A percentile compares a stretch with the other conserved stretches of the same genome.
These are phyloP conservation scores for Hydra vulgaris DNA, from an alignment of 30 jellyfish, hydroid and myxozoan genomes.

Conservation along the genomic window DNA sequence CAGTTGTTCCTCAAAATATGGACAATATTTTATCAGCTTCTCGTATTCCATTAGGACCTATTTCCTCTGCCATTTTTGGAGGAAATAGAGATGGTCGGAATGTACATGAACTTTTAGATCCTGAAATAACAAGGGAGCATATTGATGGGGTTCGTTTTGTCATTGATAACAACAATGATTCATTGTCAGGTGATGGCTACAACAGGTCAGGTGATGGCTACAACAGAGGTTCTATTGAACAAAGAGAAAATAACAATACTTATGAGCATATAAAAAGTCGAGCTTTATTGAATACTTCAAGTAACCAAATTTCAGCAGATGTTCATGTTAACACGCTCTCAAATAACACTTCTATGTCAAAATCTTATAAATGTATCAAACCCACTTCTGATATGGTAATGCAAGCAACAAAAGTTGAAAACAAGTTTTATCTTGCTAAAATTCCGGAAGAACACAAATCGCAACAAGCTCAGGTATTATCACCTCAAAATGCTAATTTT, in stretches of 20 bases:
- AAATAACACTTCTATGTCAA: neutral
- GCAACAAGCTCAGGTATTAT: neutral
- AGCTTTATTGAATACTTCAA: neutral
- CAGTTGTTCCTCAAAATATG: conserved; percentile 1
- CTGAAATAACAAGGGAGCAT: neutral
- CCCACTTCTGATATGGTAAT: neutral
- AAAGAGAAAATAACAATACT: neutral
- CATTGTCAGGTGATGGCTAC: neutral
- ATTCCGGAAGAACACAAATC: neutral
- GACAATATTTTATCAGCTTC: neutral
- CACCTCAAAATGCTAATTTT: neutral
- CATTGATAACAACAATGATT: neutral
- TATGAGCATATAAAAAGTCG: neutral
- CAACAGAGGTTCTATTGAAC: neutral
- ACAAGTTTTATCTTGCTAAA: neutral
- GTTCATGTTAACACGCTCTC: neutral
- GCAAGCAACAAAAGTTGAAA: neutral
- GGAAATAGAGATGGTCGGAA: conserved; percentile 9
- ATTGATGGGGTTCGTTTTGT: neutral
- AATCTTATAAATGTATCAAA: neutral
- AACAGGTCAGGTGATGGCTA: neutral
- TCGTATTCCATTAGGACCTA: conserved; percentile 29
- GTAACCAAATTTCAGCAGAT: neutral
- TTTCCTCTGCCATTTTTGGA: conserved; percentile 22
- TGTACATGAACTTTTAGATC: conserved; percentile 23